These are phyloP conservation scores for Sweltsa coloradensis DNA, from an alignment of 1,140 invertebrate species.

Conservation along the genomic window DNA sequence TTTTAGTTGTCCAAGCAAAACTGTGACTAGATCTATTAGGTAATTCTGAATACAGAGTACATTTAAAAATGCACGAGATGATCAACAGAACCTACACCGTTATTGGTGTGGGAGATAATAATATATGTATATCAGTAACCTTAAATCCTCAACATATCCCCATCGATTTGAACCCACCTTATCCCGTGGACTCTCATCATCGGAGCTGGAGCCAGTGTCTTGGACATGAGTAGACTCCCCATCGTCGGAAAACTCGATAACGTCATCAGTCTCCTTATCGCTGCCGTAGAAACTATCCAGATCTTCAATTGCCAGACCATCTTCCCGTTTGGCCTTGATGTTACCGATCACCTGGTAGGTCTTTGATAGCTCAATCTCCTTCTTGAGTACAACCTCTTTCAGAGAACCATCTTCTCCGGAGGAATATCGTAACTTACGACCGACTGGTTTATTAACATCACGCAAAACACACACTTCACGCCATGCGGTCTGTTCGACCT, in stretches of 20 bases:
- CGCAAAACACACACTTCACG: constrained; percentile 23
- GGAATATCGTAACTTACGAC: neutral
- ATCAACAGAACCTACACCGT: too few relatives aligned
- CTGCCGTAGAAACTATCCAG: constrained; percentile 48
- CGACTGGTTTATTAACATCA: neutral
- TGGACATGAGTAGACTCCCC: constrained; percentile 23
- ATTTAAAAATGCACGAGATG: too few relatives aligned
- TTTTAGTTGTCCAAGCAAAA: too few relatives aligned
- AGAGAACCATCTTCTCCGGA: neutral
- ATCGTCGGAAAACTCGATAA: constrained; percentile 56
- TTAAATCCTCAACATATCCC: too few relatives aligned
- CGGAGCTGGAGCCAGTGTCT: constrained; percentile 9
- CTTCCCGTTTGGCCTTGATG: constrained; percentile 5
- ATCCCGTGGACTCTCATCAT: constrained; percentile 20
- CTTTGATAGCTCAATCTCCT: constrained; percentile 23
- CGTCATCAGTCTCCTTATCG: constrained; percentile 50
- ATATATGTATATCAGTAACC: too few relatives aligned
- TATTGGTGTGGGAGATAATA: too few relatives aligned
- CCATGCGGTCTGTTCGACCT: constrained; percentile 20
- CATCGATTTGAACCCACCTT: constrained; percentile 8
- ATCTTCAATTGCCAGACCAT: constrained; percentile 22
- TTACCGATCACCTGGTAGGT: constrained; percentile 23
- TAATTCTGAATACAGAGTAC: too few relatives aligned
- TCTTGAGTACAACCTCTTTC: constrained; percentile 22
- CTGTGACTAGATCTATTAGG: too few relatives aligned